These are phyloP conservation scores for Bembecia ichneumoniformis DNA, from an alignment of 2,888 invertebrate genomes.

Conservation along the genomic window DNA sequence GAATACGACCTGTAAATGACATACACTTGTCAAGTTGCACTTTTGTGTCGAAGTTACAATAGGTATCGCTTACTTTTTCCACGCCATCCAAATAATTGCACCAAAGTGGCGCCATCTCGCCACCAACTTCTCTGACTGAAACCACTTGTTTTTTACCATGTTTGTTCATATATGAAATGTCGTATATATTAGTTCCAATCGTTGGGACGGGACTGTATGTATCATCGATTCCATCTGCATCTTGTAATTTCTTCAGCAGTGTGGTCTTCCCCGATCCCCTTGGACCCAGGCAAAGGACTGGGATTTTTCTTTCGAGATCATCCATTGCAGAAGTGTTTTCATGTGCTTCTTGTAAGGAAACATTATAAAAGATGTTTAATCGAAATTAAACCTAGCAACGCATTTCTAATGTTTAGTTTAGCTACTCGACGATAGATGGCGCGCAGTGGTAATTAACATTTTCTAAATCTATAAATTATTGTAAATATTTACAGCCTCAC, in stretches of 20 bases:
- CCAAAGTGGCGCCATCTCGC: conserved; percentile 88
- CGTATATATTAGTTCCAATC: conserved; percentile 83
- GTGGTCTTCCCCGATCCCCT: conserved; percentile 86
- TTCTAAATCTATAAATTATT: too few species aligned
- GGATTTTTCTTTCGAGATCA: conserved; percentile 52
- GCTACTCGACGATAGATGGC: conserved; percentile 44
- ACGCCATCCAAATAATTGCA: conserved; percentile 79
- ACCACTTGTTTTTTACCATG: conserved; percentile 67
- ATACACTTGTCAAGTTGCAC: not conserved
- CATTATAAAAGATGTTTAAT: not conserved
- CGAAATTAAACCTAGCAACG: not conserved
- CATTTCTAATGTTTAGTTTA: conserved; percentile 11
- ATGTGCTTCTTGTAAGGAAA: not conserved
- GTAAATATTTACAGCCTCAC: too few species aligned
- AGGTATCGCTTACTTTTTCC: conserved; percentile 59
- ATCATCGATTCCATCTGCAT: conserved; percentile 78
- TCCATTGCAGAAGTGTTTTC: conserved; percentile 31
- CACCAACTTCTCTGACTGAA: conserved; percentile 82
- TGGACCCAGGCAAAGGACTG: conserved; percentile 81
- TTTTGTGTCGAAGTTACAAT: too few species aligned
- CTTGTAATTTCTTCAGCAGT: conserved; percentile 80
- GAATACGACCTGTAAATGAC: conserved; percentile 73
- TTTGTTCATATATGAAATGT: conserved; percentile 66
- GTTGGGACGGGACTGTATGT: conserved; percentile 86
- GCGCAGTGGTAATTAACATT: conserved; percentile 1